Evolutionary conservation across 2,888 invertebrate genomes (phyloP).

Genomic region (Trachelus tabidus): DNA sequence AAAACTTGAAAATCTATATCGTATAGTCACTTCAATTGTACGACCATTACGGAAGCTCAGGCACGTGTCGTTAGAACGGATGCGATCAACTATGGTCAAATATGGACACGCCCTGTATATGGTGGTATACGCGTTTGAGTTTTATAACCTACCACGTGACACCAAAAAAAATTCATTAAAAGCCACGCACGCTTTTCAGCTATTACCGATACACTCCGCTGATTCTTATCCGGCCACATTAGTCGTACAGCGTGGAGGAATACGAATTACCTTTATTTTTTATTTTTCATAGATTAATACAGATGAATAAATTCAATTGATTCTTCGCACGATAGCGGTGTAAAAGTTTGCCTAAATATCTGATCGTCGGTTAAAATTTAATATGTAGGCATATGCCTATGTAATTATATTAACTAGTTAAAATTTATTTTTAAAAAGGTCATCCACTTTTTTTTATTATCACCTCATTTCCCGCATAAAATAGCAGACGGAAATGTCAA

Average conservation of each 20-base stretch:
- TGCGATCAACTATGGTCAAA: slow-evolving; percentile 5
- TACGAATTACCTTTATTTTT: neutral
- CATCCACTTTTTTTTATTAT: neutral
- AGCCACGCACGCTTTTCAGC: neutral
- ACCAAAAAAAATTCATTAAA: neutral
- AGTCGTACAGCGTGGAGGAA: neutral
- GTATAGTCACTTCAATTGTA: neutral
- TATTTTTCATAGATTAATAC: neutral
- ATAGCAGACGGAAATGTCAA: neutral
- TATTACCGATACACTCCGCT: neutral
- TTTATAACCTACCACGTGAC: neutral
- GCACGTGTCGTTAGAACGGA: neutral
- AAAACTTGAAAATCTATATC: neutral
- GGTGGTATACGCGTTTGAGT: neutral
- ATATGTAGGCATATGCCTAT: neutral
- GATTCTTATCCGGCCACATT: neutral
- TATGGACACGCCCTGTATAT: slow-evolving; percentile 13
- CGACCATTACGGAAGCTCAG: neutral
- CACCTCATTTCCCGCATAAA: neutral
- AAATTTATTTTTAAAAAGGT: neutral
- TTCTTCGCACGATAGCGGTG: neutral
- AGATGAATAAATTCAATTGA: neutral
- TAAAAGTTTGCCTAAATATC: neutral
- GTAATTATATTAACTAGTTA: neutral
- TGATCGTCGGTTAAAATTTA: neutral